Base-by-base conservation (phyloP, 2,113 vertebrate species). In the Alethe diademata region DNA sequence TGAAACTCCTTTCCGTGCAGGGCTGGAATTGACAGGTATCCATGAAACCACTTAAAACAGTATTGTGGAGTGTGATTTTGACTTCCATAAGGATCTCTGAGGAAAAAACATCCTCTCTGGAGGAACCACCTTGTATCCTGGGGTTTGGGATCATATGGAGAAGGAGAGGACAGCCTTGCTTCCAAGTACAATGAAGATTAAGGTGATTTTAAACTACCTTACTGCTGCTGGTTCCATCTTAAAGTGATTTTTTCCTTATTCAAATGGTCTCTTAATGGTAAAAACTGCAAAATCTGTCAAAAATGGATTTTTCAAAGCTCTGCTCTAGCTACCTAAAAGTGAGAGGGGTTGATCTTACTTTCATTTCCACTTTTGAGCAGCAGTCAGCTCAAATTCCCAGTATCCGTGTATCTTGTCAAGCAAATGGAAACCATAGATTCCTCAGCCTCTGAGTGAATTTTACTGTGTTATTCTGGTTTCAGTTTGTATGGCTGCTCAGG, bases 31-130 rank as follows among this genome's bases (percentile, higher is more conserved):
- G 42, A 86, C 92, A 45, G 88, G 93, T 54, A 28, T 94, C 86
- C 92, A 91, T 1, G 22, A 91, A 94, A 61, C 72, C 23, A 87
- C 90, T 16, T 93, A n/a, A 23, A 92, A 87, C 24, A 67, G 91
- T 23, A 98, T 98, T 97, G 98, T 99, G 98, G 98, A 98, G 97
- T 98, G 98, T 53, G 98, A 99, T 90, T 98, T 98, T 25, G 98
- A 98, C 94, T 98, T 99, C 95, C 97, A 97, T 35, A 98, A 98
- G 94, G 98, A 99, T 81, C 97, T 98, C 83, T 98, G 98, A 10
- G 98, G 98, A 86, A 98, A 98, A 97, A 99, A 98, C 1, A 97
- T 98, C 50, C 97, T 99, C 76, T 98, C 98, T 12, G 98, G 98
- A 29, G 98, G 98, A 62, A 97, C 81, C 80, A 98, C 97, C 15